These are phyloP conservation scores for Rhinoderma darwinii DNA, from an alignment of 2,113 vertebrate species.

Conservation along the genomic window DNA sequence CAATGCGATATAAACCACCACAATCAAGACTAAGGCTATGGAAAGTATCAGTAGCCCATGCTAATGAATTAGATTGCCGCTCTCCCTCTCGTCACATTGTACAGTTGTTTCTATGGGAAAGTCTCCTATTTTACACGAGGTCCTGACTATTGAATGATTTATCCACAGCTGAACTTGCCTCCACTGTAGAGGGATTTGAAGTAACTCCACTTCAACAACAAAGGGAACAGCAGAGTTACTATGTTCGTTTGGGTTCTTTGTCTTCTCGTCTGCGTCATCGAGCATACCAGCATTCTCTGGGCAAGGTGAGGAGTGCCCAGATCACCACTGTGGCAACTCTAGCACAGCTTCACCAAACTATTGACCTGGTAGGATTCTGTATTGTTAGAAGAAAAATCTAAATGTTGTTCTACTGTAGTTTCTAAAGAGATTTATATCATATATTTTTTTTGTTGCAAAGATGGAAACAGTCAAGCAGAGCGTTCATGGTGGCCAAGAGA, in stretches of 20 bases:
- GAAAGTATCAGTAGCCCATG: too few species aligned
- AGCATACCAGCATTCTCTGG: slow-evolving; percentile 80
- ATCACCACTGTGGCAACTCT: slow-evolving; percentile 72
- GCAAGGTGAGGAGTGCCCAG: slow-evolving; percentile 76
- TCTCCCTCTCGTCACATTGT: too few species aligned
- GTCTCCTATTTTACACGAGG: too few species aligned
- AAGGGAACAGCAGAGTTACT: slow-evolving; percentile 74
- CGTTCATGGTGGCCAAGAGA: too few species aligned
- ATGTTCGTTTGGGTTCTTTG: slow-evolving; percentile 86
- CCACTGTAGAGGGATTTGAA: slow-evolving; percentile 64
- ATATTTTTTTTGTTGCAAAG: too few species aligned
- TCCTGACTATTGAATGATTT: background rate
- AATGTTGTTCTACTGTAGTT: too few species aligned
- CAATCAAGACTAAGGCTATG: too few species aligned
- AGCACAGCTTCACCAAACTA: slow-evolving; percentile 78
- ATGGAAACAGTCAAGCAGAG: too few species aligned
- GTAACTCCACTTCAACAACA: slow-evolving; percentile 48
- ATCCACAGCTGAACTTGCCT: slow-evolving; percentile 69
- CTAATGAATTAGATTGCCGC: too few species aligned
- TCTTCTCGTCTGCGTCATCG: slow-evolving; percentile 79
- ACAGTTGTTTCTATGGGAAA: too few species aligned
- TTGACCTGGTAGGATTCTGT: slow-evolving; percentile 80
- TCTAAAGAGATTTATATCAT: too few species aligned
- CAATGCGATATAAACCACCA: too few species aligned
- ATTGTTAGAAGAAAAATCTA: background rate